These are phyloP conservation scores for Gasteruption jaculator DNA, from an alignment of 2,888 invertebrate genomes.

Conservation along the genomic window DNA sequence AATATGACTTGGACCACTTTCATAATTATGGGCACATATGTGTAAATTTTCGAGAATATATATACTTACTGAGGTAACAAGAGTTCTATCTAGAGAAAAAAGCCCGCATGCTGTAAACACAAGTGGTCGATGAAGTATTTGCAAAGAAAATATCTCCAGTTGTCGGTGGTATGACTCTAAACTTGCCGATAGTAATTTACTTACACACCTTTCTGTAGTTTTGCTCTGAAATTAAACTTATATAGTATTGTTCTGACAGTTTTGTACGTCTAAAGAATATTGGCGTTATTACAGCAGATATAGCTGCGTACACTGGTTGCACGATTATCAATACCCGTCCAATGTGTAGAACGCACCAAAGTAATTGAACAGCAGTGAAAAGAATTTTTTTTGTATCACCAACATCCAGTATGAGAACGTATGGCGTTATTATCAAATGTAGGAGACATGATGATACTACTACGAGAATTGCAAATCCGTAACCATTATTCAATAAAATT, in stretches of 20 bases:
- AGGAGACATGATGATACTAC: conserved; percentile 58
- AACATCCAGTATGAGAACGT: conserved; percentile 58
- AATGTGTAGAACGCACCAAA: conserved; percentile 59
- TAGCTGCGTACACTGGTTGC: conserved; percentile 59
- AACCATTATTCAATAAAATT: conserved; percentile 54
- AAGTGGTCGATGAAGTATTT: conserved; percentile 57
- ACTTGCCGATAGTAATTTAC: conserved; percentile 47
- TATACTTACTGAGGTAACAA: conserved; percentile 60
- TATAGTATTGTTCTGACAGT: neutral
- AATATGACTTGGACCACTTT: too few relatives aligned
- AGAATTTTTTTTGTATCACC: conserved; percentile 51
- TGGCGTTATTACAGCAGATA: conserved; percentile 50
- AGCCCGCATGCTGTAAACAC: conserved; percentile 60
- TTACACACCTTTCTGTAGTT: conserved; percentile 53
- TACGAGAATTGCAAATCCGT: conserved; percentile 56
- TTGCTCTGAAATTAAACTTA: conserved; percentile 52
- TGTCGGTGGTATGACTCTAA: conserved; percentile 48
- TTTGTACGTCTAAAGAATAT: neutral
- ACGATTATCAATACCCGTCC: conserved; percentile 57
- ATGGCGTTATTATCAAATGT: conserved; percentile 61
- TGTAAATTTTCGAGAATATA: too few relatives aligned
- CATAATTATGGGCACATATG: too few relatives aligned
- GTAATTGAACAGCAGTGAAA: conserved; percentile 56
- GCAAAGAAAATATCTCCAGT: conserved; percentile 59
- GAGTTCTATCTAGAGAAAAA: conserved; percentile 56